phyloP scores from a whole-genome alignment of 2,113 vertebrate genomes.

The Corynorhinus townsendii region DNA sequence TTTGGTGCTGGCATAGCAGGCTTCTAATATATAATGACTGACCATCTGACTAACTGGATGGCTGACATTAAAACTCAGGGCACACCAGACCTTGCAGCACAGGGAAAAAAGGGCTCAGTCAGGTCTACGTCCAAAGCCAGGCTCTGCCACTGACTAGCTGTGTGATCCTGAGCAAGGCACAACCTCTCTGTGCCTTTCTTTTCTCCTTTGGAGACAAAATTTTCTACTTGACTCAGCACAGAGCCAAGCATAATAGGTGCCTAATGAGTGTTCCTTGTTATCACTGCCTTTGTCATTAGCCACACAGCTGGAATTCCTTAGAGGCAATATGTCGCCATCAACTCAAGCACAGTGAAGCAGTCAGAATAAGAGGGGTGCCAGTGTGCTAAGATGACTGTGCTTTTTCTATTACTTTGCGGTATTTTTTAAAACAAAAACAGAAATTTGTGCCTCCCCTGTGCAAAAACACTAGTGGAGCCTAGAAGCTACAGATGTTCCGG shows the following conservation, averaged over 20 bases:
- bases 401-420: neutral
- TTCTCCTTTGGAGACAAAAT: neutral
- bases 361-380: neutral
- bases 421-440: neutral
- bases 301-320: constrained; percentile 3
- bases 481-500: neutral
- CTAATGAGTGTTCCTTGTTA: neutral
- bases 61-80: neutral
- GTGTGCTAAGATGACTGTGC: neutral
- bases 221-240: neutral
- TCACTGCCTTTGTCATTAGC: neutral
- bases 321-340: neutral
- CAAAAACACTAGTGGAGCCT: neutral
- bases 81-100: rapidly evolving
- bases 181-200: constrained; percentile 9
- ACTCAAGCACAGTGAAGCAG: neutral
- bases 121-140: neutral
- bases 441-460: neutral
- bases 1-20: neutral
- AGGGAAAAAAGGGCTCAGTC: neutral
- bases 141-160: neutral
- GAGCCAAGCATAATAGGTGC: neutral
- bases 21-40: neutral
- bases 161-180: neutral
- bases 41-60: neutral